Conservation (phyloP, 2,888 invertebrate genomes). For the Heliconius hortense region DNA sequence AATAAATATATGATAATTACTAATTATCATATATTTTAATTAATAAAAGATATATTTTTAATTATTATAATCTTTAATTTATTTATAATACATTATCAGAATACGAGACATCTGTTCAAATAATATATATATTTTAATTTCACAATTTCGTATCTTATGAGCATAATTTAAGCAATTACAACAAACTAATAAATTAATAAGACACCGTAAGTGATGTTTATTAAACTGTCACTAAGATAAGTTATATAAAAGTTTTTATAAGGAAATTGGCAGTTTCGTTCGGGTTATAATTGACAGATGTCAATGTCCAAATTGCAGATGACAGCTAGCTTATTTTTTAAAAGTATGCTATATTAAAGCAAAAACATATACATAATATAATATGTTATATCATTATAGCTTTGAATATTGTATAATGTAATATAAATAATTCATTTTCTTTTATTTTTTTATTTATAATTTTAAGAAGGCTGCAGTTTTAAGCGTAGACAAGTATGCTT, state of each 20-base stretch:
- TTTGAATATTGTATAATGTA: not conserved
- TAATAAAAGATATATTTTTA: too few species aligned
- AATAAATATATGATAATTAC: too few species aligned
- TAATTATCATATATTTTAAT: too few species aligned
- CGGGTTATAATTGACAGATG: slow-evolving; percentile 37
- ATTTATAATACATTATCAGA: not conserved
- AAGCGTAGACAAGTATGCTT: not conserved
- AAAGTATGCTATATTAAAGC: not conserved
- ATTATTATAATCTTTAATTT: not conserved
- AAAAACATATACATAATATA: not conserved
- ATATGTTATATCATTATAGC: slow-evolving; percentile 2
- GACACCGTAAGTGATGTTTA: not conserved
- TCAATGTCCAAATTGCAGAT: slow-evolving; percentile 40
- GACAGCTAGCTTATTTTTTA: slow-evolving; percentile 10
- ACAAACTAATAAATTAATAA: not conserved
- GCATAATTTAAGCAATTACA: not conserved
- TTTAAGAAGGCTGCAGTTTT: not conserved
- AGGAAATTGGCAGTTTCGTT: slow-evolving; percentile 46
- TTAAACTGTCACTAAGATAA: not conserved
- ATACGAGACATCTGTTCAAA: not conserved
- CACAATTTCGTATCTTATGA: not conserved
- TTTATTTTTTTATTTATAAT: not conserved
- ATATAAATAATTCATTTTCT: not conserved
- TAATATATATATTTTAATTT: not conserved
- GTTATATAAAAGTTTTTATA: not conserved